Percentiles rank a stretch among this genome's conserved stretches.
Evolutionary conservation across 2,113 vertebrate genomes (phyloP).

Genomic region (Balaeniceps rex): DNA sequence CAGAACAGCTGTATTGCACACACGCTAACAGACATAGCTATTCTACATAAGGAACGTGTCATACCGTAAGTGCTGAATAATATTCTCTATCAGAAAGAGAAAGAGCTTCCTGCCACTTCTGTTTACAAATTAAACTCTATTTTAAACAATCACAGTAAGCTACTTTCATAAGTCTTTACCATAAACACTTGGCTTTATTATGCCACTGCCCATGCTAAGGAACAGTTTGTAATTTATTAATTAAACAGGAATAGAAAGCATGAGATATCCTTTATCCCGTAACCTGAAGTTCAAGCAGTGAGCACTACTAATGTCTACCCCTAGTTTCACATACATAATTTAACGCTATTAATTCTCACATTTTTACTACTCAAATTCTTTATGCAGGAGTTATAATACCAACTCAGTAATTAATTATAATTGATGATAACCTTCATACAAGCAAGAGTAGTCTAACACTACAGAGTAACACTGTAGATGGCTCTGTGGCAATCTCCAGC

Average conservation of each 20-base stretch:
- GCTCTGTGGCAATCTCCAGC: not conserved
- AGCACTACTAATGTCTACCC: not conserved
- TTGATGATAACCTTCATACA: not conserved
- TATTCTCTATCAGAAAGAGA: not conserved
- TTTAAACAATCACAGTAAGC: not conserved
- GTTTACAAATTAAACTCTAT: not conserved
- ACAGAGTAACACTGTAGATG: not conserved
- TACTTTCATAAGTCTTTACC: not conserved
- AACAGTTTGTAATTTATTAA: not conserved
- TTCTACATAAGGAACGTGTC: fast-evolving
- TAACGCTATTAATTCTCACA: not conserved
- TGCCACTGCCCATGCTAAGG: not conserved
- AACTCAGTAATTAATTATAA: not conserved
- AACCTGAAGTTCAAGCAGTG: not conserved
- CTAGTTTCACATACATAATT: not conserved
- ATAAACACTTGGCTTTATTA: not conserved
- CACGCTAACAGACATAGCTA: not conserved
- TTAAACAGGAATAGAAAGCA: not conserved
- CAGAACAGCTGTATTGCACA: not conserved
- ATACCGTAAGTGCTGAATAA: not conserved
- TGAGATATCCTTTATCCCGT: not conserved
- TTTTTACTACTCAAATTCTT: not conserved
- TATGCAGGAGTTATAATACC: not conserved
- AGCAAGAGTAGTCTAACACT: not conserved
- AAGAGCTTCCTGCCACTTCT: not conserved